phyloP scores from a whole-genome alignment of 2,113 vertebrate species.

The Caretta caretta region DNA sequence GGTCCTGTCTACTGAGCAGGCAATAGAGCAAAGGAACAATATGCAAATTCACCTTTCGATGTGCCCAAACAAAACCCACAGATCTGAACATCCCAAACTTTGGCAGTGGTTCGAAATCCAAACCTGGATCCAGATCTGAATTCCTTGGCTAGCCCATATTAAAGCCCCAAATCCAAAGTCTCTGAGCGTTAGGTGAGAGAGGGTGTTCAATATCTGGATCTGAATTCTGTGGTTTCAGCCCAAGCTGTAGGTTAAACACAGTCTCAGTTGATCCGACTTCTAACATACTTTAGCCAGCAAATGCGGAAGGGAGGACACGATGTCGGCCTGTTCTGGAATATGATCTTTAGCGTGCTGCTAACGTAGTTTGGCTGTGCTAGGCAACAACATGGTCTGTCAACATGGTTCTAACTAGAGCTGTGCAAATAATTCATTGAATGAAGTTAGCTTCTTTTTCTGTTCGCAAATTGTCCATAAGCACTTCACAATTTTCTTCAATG shows the following conservation, averaged over 20 bases:
- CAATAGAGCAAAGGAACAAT: background rate
- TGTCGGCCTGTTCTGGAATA: background rate
- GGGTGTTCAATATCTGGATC: background rate
- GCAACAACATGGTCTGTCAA: background rate
- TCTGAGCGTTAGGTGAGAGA: background rate
- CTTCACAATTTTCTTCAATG: background rate
- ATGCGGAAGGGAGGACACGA: background rate
- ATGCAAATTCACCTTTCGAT: background rate
- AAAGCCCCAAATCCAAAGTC: background rate
- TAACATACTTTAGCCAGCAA: background rate
- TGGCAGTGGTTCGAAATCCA: background rate
- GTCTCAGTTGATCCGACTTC: background rate
- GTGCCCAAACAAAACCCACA: background rate
- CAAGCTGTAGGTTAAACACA: background rate
- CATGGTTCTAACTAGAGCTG: background rate
- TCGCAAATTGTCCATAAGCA: background rate
- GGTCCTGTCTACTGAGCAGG: background rate
- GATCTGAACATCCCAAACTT: background rate
- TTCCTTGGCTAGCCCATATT: background rate
- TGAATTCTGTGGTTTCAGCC: background rate
- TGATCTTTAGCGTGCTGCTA: background rate
- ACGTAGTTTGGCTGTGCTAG: background rate
- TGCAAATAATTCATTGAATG: background rate
- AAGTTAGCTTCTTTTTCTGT: background rate
- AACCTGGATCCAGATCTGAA: background rate